Conservation (phyloP, 2,113 vertebrate species). For the Gymnarchus niloticus region DNA sequence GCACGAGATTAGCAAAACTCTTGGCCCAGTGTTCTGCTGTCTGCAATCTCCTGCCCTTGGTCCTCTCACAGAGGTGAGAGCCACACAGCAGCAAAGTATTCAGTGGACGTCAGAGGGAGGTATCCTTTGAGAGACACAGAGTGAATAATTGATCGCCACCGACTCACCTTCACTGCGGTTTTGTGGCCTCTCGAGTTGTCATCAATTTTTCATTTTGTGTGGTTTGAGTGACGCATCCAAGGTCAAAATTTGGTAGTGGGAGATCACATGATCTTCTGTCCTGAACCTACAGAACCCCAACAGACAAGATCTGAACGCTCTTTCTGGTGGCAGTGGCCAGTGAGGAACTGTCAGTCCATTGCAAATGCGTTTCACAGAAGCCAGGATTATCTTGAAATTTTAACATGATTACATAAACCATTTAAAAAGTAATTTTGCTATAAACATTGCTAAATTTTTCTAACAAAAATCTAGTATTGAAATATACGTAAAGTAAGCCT, state of each 20-base stretch:
- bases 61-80: not conserved
- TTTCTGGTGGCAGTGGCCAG: not conserved
- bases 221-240: not conserved
- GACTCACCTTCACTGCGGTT: not conserved
- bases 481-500: not conserved
- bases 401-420: not conserved
- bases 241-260: not conserved
- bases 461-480: not conserved
- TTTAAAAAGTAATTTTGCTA: not conserved
- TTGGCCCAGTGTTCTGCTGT: not conserved
- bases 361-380: not conserved
- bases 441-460: not conserved
- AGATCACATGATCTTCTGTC: not conserved
- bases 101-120: not conserved
- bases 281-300: too few relatives aligned
- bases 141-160: slow-evolving; percentile 8
- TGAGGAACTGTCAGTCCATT: not conserved
- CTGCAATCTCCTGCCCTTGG: not conserved
- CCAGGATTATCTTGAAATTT: not conserved
- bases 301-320: too few relatives aligned
- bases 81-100: not conserved
- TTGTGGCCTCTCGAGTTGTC: not conserved
- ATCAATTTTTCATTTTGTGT: slow-evolving; percentile 1
- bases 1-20: not conserved
- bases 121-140: not conserved